phyloP scores from a whole-genome alignment of 2,888 invertebrate species.

The Hofmannophila pseudospretella region DNA sequence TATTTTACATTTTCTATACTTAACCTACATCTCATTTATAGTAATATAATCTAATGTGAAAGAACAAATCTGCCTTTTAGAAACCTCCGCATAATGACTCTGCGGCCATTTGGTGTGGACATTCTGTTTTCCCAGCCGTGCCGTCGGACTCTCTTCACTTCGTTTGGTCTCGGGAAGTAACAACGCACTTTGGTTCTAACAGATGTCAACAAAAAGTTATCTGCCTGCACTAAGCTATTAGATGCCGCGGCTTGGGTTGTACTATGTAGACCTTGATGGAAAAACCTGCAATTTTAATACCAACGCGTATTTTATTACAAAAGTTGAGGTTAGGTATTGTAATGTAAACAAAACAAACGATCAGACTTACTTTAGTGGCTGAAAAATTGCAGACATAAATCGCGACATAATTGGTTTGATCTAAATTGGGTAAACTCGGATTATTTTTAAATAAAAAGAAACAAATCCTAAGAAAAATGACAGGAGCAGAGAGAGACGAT shows the following conservation, averaged over 20 bases:
- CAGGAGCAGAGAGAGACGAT: too few relatives aligned
- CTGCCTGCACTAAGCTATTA: slow-evolving; percentile 44
- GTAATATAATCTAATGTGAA: slow-evolving; percentile 74
- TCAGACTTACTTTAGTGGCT: slow-evolving; percentile 50
- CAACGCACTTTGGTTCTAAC: slow-evolving; percentile 76
- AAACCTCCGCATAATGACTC: slow-evolving; percentile 84
- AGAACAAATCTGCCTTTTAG: slow-evolving; percentile 85
- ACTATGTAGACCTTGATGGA: slow-evolving; percentile 42
- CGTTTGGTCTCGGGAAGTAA: slow-evolving; percentile 86
- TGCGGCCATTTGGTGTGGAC: slow-evolving; percentile 83
- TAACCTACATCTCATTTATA: slow-evolving; percentile 7
- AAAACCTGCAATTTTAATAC: slow-evolving; percentile 39
- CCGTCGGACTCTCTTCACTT: slow-evolving; percentile 82
- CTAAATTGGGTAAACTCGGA: too few relatives aligned
- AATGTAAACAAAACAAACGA: not conserved
- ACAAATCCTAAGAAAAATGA: too few relatives aligned
- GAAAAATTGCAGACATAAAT: slow-evolving; percentile 44
- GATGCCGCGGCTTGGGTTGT: slow-evolving; percentile 28
- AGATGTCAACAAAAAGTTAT: slow-evolving; percentile 42
- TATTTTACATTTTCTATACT: slow-evolving; percentile 5
- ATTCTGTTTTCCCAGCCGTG: slow-evolving; percentile 85
- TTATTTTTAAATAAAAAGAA: too few relatives aligned
- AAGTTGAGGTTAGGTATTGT: not conserved
- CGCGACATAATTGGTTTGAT: slow-evolving; percentile 39
- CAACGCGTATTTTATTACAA: not conserved